phyloP scores from a whole-genome alignment of 1,140 invertebrate genomes.

The Drosophila orena region DNA sequence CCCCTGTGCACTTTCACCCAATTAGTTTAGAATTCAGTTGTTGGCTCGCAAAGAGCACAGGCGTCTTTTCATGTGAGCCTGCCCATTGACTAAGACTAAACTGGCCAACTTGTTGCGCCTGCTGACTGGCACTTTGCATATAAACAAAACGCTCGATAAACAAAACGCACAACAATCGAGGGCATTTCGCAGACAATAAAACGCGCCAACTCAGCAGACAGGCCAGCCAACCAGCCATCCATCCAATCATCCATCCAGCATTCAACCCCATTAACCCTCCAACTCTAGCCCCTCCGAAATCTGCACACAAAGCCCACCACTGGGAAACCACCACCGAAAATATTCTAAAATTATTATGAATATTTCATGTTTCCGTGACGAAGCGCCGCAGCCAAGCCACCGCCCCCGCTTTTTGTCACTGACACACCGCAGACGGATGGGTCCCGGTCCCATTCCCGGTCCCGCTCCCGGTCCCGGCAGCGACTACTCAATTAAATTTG shows the following conservation, averaged over 20 bases:
- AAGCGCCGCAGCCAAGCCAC: conserved; percentile 31
- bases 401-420: conserved; percentile 43
- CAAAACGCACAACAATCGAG: conserved; percentile 67
- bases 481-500: conserved; percentile 80
- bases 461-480: conserved; percentile 27
- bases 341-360: conserved; percentile 73
- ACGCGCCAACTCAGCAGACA: conserved; percentile 66
- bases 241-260: conserved; percentile 12
- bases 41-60: conserved; percentile 10
- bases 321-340: conserved; percentile 52
- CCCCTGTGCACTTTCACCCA: conserved; percentile 51
- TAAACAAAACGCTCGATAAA: conserved; percentile 19
- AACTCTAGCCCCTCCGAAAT: not conserved
- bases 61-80: conserved; percentile 1
- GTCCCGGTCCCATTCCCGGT: conserved; percentile 10
- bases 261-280: conserved; percentile 29
- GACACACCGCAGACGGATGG: conserved; percentile 54
- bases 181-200: conserved; percentile 62
- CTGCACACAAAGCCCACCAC: not conserved
- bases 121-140: conserved; percentile 53
- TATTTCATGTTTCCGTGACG: conserved; percentile 62
- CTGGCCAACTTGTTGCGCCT: conserved; percentile 46
- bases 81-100: conserved; percentile 4
- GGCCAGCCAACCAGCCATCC: conserved; percentile 21
- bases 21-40: conserved; percentile 62